Base-by-base conservation (phyloP, 2,888 invertebrate genomes). In the Hydraecia micacea region DNA sequence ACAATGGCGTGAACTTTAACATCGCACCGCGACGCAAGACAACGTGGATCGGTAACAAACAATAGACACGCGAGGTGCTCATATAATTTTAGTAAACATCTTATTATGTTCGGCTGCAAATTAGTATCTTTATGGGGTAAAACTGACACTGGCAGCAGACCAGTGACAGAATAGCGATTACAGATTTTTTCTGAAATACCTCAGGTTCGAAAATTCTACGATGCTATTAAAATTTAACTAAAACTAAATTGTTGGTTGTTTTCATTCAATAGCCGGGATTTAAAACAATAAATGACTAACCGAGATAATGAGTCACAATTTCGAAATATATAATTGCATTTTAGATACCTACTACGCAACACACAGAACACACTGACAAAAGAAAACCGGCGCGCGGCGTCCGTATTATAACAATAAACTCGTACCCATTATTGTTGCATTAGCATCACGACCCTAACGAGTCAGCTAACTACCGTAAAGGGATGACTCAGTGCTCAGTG, bases 1-100 rank as follows among this genome's bases (percentile, higher is more conserved):
- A 94, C 93, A 94, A 94, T 93, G 90, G 90, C 85, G 84, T 84
- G 78, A 88, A 89, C 89, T 86, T 86, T 85, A 85, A 86, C 80
- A 86, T 87, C 77, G 79, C 83, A 55, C 42, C 55, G 71, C 66
- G 58, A 76, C 32, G 66, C 70, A 63, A 71, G 58, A 75, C 77
- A 66, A 77, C 87, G 79, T 21, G 68, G 63, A 28, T 78, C 78
- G 81, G 39, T 85, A 81, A 92, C 92, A 92, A 81, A 92, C 92
- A 92, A 90, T 89, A 88, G 87, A 84, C 79, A 78, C 80, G 85
- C 85, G 83, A 86, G 74, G 75, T 84, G 79, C 79, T 80, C 78
- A 70, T 88, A 80, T 83, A 74, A 80, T 80, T 86, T 80, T 60
- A 77, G 80, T 77, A 86, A 84, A 87, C 84, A 85, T 73, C 62